A percentile compares a stretch with the other conserved stretches of the same genome.
phyloP scores from a whole-genome alignment of 2,797 vertebrate genomes.

The Nasua narica region DNA sequence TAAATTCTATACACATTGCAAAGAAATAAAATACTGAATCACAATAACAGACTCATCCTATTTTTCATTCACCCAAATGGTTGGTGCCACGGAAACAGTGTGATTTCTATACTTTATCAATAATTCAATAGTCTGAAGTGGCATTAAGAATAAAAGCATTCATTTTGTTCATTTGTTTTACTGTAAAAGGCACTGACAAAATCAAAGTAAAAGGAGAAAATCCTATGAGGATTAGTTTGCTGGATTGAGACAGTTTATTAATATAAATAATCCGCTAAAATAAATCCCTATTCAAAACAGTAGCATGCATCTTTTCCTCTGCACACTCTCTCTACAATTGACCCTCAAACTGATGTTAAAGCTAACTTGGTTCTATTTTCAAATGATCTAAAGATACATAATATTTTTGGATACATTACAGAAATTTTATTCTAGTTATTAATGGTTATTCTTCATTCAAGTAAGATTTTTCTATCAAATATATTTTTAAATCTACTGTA shows the following conservation, averaged over 20 bases:
- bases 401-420: neutral
- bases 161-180: neutral
- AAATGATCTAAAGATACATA: neutral
- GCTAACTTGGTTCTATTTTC: neutral
- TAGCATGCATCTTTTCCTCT: neutral
- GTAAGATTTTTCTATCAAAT: neutral
- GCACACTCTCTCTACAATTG: neutral
- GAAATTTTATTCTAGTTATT: neutral
- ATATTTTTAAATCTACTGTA: neutral
- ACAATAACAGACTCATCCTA: neutral
- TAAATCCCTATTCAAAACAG: neutral
- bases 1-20: neutral
- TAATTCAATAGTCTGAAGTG: neutral
- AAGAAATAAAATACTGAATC: slow-evolving; percentile 31
- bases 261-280: neutral
- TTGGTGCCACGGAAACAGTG: neutral
- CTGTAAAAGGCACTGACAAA: neutral
- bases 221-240: neutral
- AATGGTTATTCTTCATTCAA: neutral
- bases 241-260: neutral
- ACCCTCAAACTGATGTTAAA: neutral
- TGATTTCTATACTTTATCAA: neutral
- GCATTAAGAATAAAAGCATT: neutral
- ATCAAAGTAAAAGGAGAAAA: neutral
- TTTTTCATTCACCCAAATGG: neutral